These are phyloP conservation scores for Pogonomyrmex californicus DNA, from an alignment of 1,140 invertebrate species.

Conservation along the genomic window DNA sequence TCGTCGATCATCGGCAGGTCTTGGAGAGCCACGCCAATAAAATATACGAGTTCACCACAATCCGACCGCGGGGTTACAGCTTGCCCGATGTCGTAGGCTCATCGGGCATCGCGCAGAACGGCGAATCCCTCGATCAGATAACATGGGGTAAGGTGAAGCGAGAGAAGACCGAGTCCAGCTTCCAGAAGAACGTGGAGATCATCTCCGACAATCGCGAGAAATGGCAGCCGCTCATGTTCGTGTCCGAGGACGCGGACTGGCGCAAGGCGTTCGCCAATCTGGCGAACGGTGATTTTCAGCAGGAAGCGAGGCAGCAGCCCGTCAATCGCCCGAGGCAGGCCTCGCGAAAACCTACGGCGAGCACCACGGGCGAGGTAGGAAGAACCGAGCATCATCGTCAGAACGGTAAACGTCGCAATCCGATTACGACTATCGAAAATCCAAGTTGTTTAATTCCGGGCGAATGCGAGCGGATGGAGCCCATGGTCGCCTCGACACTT, in stretches of 20 bases:
- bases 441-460: background rate
- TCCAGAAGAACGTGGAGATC: slow-evolving; percentile 11
- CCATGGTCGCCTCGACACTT: background rate
- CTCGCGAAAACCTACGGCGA: background rate
- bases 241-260: slow-evolving; percentile 9
- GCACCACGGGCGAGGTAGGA: background rate
- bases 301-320: background rate
- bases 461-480: background rate
- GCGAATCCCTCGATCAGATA: no score
- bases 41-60: background rate
- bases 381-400: background rate
- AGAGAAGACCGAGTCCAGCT: background rate
- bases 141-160: background rate
- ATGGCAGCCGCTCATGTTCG: slow-evolving; percentile 20
- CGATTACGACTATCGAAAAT: background rate
- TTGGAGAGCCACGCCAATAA: background rate
- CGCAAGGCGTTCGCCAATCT: background rate
- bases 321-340: background rate
- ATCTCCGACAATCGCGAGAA: background rate
- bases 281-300: background rate
- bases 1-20: background rate
- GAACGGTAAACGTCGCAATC: background rate
- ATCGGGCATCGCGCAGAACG: background rate
- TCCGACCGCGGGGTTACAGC: background rate
- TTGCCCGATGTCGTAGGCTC: background rate